These are phyloP conservation scores for Drepana arcuata DNA, from an alignment of 1,140 invertebrate species.

Conservation along the genomic window DNA sequence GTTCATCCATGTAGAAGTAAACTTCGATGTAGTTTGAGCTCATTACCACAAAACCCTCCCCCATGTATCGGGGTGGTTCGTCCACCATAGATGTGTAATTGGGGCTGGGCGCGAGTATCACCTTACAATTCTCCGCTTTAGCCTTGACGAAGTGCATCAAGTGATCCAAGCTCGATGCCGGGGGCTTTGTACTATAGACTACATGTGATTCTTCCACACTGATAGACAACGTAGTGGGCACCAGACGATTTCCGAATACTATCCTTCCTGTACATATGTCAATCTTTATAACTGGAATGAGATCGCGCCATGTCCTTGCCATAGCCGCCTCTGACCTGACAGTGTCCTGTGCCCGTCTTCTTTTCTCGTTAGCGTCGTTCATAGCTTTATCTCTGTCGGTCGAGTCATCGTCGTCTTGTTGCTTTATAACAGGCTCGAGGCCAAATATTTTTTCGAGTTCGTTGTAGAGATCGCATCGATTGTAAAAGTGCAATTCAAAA, in stretches of 20 bases:
- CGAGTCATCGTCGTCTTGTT: slow-evolving; percentile 67
- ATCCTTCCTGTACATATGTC: slow-evolving; percentile 92
- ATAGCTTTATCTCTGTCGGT: slow-evolving; percentile 72
- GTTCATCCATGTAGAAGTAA: slow-evolving; percentile 97
- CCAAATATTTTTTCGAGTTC: slow-evolving; percentile 92
- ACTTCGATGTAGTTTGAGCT: slow-evolving; percentile 95
- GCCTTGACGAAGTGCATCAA: slow-evolving; percentile 98
- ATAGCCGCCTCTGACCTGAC: slow-evolving; percentile 82
- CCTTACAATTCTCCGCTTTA: slow-evolving; percentile 95
- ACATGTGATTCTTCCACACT: slow-evolving; percentile 96
- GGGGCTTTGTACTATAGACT: slow-evolving; percentile 95
- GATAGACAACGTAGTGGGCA: slow-evolving; percentile 94
- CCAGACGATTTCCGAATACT: slow-evolving; percentile 96
- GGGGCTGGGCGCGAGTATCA: slow-evolving; percentile 93
- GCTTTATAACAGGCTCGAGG: slow-evolving; percentile 83
- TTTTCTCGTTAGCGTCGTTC: slow-evolving; percentile 75
- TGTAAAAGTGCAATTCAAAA: slow-evolving; percentile 97
- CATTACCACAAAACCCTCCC: slow-evolving; percentile 97
- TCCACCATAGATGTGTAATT: slow-evolving; percentile 95
- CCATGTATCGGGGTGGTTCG: slow-evolving; percentile 97
- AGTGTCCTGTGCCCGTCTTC: slow-evolving; percentile 73
- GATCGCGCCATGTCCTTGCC: slow-evolving; percentile 92
- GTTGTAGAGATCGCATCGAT: slow-evolving; percentile 91
- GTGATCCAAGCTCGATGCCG: slow-evolving; percentile 91
- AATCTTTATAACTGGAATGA: slow-evolving; percentile 97